phyloP scores from a whole-genome alignment of 37 sponge, comb jelly and placozoan species.

The Aplysina aerophoba region DNA sequence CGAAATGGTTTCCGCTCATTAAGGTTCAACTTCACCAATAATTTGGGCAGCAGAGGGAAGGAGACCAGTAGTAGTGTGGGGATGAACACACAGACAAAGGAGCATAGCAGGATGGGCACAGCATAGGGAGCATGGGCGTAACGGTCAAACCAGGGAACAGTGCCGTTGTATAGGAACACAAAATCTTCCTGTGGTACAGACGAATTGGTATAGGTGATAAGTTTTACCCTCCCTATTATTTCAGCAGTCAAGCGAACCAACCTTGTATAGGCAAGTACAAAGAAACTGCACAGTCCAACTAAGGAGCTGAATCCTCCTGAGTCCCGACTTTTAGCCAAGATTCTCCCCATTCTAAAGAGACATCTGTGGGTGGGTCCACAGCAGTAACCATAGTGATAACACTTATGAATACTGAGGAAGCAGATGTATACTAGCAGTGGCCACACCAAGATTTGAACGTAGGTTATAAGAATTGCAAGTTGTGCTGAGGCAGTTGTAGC shows the following conservation, averaged over 20 bases:
- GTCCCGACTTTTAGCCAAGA: no score
- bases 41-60: neutral
- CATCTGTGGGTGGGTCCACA: neutral
- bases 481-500: neutral
- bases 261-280: neutral
- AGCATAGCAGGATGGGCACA: conserved; percentile 4
- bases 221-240: neutral
- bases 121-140: neutral
- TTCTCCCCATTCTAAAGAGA: no score
- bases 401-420: neutral
- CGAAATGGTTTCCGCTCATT: neutral
- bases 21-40: neutral
- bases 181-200: no score
- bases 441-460: neutral
- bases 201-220: no score
- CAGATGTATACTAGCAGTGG: conserved; percentile 4
- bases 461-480: neutral
- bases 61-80: neutral
- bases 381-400: neutral
- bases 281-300: neutral
- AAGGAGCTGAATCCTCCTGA: no score
- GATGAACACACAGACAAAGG: neutral
- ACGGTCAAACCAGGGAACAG: neutral
- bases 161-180: conserved; percentile 2
- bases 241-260: neutral